These are phyloP conservation scores for Ageneiosus marmoratus DNA, from an alignment of 2,113 vertebrate genomes.

Conservation along the genomic window DNA sequence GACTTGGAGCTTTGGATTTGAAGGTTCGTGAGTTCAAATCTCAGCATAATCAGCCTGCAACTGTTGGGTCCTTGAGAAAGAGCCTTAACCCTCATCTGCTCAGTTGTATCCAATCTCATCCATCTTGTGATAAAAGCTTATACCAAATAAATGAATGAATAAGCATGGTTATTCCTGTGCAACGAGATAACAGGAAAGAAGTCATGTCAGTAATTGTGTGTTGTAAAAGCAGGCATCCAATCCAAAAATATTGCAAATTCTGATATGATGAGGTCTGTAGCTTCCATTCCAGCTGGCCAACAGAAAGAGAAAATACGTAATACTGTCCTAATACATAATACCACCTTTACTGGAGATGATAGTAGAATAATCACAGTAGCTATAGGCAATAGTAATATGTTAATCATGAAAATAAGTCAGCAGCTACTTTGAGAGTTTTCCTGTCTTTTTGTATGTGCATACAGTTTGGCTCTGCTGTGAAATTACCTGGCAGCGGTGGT, in stretches of 20 bases:
- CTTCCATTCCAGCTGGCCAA: neutral
- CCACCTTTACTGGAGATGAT: neutral
- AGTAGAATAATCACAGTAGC: neutral
- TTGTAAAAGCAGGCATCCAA: neutral
- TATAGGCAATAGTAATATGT: neutral
- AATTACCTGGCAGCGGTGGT: slow-evolving; percentile 80
- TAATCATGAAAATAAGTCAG: neutral
- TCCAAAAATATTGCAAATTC: neutral
- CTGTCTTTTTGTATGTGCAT: slow-evolving; percentile 20
- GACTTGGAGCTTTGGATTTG: neutral
- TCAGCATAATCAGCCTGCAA: neutral
- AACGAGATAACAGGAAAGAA: neutral
- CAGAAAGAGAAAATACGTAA: neutral
- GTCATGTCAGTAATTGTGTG: neutral
- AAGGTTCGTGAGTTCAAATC: no score
- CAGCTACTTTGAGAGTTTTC: no score
- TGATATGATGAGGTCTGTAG: neutral
- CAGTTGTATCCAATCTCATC: neutral
- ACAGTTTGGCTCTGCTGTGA: slow-evolving; percentile 80
- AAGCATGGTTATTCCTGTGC: neutral
- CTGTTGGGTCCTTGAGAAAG: neutral
- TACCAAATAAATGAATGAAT: neutral
- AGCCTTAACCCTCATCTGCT: neutral
- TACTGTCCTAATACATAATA: neutral
- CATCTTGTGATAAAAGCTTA: neutral